Evolutionary conservation across 2,888 invertebrate genomes (phyloP).

Genomic region (Oasisia sp.): DNA sequence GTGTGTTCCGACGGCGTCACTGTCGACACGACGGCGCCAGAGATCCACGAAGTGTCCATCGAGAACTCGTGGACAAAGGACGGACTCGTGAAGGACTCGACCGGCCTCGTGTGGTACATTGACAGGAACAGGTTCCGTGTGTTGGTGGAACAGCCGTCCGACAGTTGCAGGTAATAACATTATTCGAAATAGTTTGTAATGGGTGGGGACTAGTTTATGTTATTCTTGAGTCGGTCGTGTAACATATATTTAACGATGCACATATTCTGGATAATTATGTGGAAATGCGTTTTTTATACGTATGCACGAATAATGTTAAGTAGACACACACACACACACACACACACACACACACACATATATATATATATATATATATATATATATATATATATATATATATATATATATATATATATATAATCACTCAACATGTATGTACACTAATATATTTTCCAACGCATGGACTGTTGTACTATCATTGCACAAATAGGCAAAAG

Average conservation of each 20-base stretch:
- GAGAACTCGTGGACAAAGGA: not conserved
- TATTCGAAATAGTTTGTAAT: not conserved
- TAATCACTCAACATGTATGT: not conserved
- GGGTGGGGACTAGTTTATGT: not conserved
- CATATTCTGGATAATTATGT: not conserved
- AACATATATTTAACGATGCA: not conserved
- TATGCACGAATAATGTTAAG: too few species aligned
- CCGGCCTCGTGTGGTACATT: not conserved
- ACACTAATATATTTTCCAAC: not conserved
- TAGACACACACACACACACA: too few species aligned
- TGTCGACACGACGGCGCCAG: conserved; percentile 40
- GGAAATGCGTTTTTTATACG: too few species aligned
- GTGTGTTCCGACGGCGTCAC: conserved; percentile 51
- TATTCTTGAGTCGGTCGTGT: not conserved
- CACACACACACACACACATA: too few species aligned
- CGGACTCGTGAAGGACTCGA: conserved; percentile 14
- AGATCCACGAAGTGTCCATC: not conserved
- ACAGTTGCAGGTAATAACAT: not conserved
- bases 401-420: not conserved
- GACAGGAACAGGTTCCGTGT: not conserved
- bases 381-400: not conserved
- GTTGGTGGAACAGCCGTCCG: not conserved
- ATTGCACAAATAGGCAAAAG: not conserved
- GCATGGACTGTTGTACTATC: not conserved
- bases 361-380: too few species aligned